phyloP scores from a whole-genome alignment of 1,140 invertebrate species.

The Asobara japonica region DNA sequence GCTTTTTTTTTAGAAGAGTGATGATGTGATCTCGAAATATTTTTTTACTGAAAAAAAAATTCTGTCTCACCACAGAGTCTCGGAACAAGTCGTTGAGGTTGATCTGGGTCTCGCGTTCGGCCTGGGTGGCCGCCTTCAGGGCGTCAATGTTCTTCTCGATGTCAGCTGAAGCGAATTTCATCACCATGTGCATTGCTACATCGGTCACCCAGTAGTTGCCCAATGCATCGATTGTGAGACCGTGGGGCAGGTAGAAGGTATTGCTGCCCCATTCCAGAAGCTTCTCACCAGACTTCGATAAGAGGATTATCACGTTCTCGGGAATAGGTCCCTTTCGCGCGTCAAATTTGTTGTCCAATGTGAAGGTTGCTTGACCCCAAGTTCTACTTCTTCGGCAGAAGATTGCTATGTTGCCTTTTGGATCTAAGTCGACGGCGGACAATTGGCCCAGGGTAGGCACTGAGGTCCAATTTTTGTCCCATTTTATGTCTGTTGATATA shows the following conservation, averaged over 20 bases:
- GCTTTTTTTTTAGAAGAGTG: too few relatives aligned
- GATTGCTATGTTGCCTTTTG: conserved; percentile 77
- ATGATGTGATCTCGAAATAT: too few relatives aligned
- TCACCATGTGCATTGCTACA: conserved; percentile 92
- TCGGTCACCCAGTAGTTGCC: conserved; percentile 93
- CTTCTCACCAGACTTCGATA: conserved; percentile 75
- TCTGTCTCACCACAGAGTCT: conserved; percentile 47
- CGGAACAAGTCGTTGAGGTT: conserved; percentile 40
- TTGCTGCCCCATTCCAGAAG: conserved; percentile 83
- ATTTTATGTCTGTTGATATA: conserved; percentile 61
- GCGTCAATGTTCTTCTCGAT: conserved; percentile 44
- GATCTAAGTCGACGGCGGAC: conserved; percentile 81
- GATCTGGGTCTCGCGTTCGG: conserved; percentile 4
- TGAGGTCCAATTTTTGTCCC: conserved; percentile 67
- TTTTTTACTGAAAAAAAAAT: too few relatives aligned
- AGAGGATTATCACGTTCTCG: conserved; percentile 77
- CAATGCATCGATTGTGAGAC: conserved; percentile 83
- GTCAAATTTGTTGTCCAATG: conserved; percentile 71
- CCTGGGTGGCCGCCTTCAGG: conserved; percentile 36
- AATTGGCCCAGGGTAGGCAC: conserved; percentile 77
- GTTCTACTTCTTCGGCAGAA: conserved; percentile 83
- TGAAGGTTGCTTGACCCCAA: conserved; percentile 79
- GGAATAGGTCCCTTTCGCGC: conserved; percentile 75
- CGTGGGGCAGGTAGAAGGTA: conserved; percentile 94
- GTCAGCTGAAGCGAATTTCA: conserved; percentile 73